Base-by-base conservation (phyloP, 2,113 vertebrate species). In the Rhizomys pruinosus region DNA sequence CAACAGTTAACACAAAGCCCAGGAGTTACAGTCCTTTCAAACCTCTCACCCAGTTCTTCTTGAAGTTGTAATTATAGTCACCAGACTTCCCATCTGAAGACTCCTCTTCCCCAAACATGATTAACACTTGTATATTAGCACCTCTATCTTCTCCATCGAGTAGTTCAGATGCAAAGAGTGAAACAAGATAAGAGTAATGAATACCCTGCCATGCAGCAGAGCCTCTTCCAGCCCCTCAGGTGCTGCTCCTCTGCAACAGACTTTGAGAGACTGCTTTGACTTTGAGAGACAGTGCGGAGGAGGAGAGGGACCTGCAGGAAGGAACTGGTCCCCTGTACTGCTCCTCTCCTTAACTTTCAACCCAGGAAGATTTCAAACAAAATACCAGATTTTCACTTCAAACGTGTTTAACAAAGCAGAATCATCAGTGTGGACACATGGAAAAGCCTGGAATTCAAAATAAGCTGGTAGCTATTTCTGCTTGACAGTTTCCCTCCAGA, bases 181-280 rank as follows among this genome's bases (percentile, higher is more conserved):
- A 63, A 81, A 74, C 81, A 64, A 76, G 77, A 71, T 61, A 82
- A 68, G 25, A 39, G 39, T 76, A 88, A 93, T 82, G 61, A 86
- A 64, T 3, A 29, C 37, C 52, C 89, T 71, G n/a, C 57, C 39
- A 25, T n/a, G 69, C 4, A 87, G 69, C 4, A 87, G 39, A 19
- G 61, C 2, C n/a, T 89, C 74, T 68, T 63, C 89, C 92, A 64
- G 87, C 25, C 61, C 78, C 79, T 29, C 66, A 34, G 78, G 78
- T 44, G n/a, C 55, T 27, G 59, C 1, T 20, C 29, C 82, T 81
- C 71, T 52, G 52, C n/a, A 74, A 81, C 34, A 68, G 25, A 44
- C 79, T 42, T 17, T 42, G 57, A 42, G 37, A 81, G 79, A 81
- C 37, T 63, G 37, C n/a, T n/a, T n/a, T n/a, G n/a, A 11, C 47